Base-by-base conservation (phyloP, 2,888 invertebrate genomes). In the Muscina levida region DNA sequence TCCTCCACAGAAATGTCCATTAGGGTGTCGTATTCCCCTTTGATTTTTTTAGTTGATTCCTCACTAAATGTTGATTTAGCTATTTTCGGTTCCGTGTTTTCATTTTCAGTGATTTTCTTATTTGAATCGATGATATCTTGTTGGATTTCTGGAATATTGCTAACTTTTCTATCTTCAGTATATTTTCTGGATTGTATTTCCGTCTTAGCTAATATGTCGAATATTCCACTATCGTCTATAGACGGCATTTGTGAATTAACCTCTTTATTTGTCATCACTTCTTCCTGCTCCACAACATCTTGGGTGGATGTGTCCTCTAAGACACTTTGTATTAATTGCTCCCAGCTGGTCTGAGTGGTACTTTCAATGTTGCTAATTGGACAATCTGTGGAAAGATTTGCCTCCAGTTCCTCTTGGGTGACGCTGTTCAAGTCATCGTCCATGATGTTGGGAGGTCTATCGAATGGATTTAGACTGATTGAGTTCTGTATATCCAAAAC, bases 371-470 rank as follows among this genome's bases (percentile, higher is more conserved):
- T 56, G 51, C 42, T 62, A 13, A 22, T 15, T 0, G 81, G 77
- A 37, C 74, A 81, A 39, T 81, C 81, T 44, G 77, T 72, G 10
- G 81, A 81, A 17, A 81, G 42, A 51, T 81, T 81, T 13, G 81
- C 81, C 46, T 77, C 81, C 24, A 81, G 31, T 31, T 81, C 81
- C 37, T 81, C 81, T 68, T 81, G 81, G 5, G 81, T 81, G 24
- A 81, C 81, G 44, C 77, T 77, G 68, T 81, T 81, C 48, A 81
- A 48, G 22, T 81, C 81, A 17, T 81, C 81, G 56, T 81, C 77
- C 74, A 77, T 77, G 39, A 72, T 65, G 15, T 81, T 81, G 0
- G 75, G 81, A 62, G 77, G 67, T 11, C 81, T 77, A 37, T 81
- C 81, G 13, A 81, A 81, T 0, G 81, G 81, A 37, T 81, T 80